phyloP scores from a whole-genome alignment of 1,140 invertebrate species.

The Apis cerana region DNA sequence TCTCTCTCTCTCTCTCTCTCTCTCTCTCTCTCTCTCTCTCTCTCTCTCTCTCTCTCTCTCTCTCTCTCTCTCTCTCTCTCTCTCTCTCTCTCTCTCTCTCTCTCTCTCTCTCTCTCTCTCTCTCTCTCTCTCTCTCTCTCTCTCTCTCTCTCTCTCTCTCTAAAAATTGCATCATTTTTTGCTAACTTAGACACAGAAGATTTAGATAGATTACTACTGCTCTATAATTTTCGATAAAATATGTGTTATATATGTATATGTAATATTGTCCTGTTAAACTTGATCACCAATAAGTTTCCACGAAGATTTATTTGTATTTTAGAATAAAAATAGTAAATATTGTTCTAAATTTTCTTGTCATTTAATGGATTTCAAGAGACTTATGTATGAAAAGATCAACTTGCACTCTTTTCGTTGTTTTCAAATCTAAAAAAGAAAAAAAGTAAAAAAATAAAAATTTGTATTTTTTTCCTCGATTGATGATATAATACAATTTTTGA shows the following conservation, averaged over 20 bases:
- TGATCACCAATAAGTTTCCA: conserved; percentile 68
- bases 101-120: too few species aligned
- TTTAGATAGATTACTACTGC: conserved; percentile 37
- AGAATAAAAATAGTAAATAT: not conserved
- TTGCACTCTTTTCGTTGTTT: not conserved
- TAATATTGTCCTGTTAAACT: conserved; percentile 75
- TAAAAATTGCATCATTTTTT: not conserved
- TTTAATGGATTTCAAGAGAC: too few species aligned
- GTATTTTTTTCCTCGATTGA: not conserved
- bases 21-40: not conserved
- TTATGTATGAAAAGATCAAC: not conserved
- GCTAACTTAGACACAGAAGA: conserved; percentile 34
- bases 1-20: too few species aligned
- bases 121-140: not conserved
- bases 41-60: not conserved
- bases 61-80: too few species aligned
- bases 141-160: not conserved
- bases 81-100: too few species aligned
- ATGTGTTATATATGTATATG: conserved; percentile 48
- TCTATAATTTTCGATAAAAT: conserved; percentile 42
- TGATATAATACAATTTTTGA: not conserved
- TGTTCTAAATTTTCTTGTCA: not conserved
- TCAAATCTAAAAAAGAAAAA: not conserved
- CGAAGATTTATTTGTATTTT: not conserved
- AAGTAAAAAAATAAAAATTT: not conserved